These are phyloP conservation scores for Drosophila dives DNA, from an alignment of 2,888 invertebrate species.

Conservation along the genomic window DNA sequence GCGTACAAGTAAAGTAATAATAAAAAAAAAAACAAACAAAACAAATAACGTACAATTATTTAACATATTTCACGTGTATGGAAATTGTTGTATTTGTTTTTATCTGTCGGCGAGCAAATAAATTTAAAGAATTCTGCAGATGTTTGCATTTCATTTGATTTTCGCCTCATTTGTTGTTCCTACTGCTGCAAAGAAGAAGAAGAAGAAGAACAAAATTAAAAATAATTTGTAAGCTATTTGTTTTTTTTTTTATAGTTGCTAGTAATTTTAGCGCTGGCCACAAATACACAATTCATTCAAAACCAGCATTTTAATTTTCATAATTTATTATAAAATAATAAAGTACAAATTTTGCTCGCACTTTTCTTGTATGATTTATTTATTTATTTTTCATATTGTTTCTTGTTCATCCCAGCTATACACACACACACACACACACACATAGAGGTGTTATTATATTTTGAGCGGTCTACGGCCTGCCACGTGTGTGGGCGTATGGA, in stretches of 20 bases:
- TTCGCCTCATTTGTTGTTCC: slow-evolving; percentile 28
- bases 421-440: neutral
- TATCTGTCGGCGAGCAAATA: slow-evolving; percentile 56
- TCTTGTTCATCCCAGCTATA: slow-evolving; percentile 2
- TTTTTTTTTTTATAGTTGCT: slow-evolving; percentile 17
- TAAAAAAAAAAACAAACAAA: slow-evolving; percentile 6
- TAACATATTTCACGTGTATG: slow-evolving; percentile 48
- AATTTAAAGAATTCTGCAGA: slow-evolving; percentile 69
- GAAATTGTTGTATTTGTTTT: slow-evolving; percentile 15
- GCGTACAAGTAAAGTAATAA: slow-evolving; percentile 7
- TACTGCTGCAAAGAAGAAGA: slow-evolving; percentile 26
- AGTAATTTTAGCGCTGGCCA: slow-evolving; percentile 45
- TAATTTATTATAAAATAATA: slow-evolving; percentile 74
- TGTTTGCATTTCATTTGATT: slow-evolving; percentile 59
- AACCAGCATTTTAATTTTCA: slow-evolving; percentile 63
- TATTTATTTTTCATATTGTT: slow-evolving; percentile 42
- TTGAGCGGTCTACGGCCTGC: slow-evolving; percentile 2
- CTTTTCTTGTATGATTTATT: slow-evolving; percentile 53
- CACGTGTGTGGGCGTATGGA: neutral
- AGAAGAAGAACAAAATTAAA: slow-evolving; percentile 40
- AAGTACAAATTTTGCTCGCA: slow-evolving; percentile 41
- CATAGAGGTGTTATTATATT: slow-evolving; percentile 1
- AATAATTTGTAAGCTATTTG: slow-evolving; percentile 64
- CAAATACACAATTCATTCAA: slow-evolving; percentile 64
- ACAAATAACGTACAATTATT: slow-evolving; percentile 52